Evolutionary conservation across 2,888 invertebrate genomes (phyloP), one percentile per base, ranked within the genome.

Genomic region (Ophioninae sp.): DNA sequence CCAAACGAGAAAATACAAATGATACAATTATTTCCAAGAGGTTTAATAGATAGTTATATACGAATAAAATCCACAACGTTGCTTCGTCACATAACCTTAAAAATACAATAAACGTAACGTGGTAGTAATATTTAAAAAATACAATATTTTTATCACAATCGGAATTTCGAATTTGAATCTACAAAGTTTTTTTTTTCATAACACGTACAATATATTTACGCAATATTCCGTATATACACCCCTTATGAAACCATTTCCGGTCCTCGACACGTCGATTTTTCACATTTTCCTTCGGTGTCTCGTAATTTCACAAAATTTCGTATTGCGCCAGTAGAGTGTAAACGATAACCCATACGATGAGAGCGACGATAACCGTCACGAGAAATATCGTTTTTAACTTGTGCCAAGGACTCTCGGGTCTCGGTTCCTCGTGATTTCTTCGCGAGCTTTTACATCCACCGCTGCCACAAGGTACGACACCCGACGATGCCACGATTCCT

Each of bases 391-490:
- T 94, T 87, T 94, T 94, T 50, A 93, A 92, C 23, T 88, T 89
- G 83, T 94, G 93, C 94, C 94, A 94, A 0, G 94, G 94, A 82
- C 93, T 94, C 82, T 93, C 94, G 17, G 93, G 85, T 0, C 88
- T 79, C 5, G 87, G 83, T 13, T 88, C 88, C 0, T 61, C 76
- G 20, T 84, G 81, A 44, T 39, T 20, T 68, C 20, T 87, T 30
- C 86, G 73, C 70, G 88, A 87, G 59, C 77, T 81, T 74, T 90
- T 91, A 85, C 92, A 91, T 8, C 89, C 90, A 8, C 89, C 89
- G 81, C 88, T 90, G 5, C 85, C 85, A 67, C 91, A 91, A 0
- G 90, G 87, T 10, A 89, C 79, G 10, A 83, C 82, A 10, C 85
- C 86, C 5, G 87, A 81, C 0, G 79, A 21, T 20, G 50, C 72